phyloP scores from a whole-genome alignment of 2,888 invertebrate genomes.

The Mesochorus sp. region DNA sequence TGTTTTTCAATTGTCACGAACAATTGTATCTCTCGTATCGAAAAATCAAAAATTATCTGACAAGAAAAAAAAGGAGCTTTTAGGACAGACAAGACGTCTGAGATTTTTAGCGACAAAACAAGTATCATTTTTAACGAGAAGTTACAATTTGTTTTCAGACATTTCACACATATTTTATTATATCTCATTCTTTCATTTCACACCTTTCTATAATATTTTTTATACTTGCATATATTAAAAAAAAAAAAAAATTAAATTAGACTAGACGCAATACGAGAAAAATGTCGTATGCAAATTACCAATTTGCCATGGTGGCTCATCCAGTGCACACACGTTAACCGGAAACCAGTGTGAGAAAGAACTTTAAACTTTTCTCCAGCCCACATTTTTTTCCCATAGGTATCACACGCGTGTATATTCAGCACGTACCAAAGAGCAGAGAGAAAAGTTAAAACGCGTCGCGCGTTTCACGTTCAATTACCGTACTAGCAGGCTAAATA shows the following conservation, averaged over 20 bases:
- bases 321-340: conserved; percentile 38
- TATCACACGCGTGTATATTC: conserved; percentile 5
- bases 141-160: no score
- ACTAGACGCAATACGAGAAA: conserved; percentile 52
- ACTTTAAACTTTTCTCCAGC: conserved; percentile 47
- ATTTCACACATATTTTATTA: no score
- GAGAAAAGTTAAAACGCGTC: conserved; percentile 49
- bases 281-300: conserved; percentile 64
- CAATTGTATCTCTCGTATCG: not conserved
- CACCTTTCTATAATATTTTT: not conserved
- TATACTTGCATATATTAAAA: not conserved
- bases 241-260: conserved; percentile 18
- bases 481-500: conserved; percentile 42
- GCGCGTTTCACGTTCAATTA: conserved; percentile 56
- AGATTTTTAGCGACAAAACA: no score
- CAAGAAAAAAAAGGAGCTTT: no score
- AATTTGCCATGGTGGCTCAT: conserved; percentile 55
- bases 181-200: not conserved
- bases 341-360: not conserved
- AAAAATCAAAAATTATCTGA: not conserved
- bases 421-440: conserved; percentile 15
- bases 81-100: no score
- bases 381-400: conserved; percentile 38
- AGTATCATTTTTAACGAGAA: no score
- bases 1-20: not conserved